Percentiles rank a stretch among this genome's conserved stretches.
These are phyloP conservation scores for Globodera ellingtonae DNA, from an alignment of 1,140 invertebrate species.

Conservation along the genomic window DNA sequence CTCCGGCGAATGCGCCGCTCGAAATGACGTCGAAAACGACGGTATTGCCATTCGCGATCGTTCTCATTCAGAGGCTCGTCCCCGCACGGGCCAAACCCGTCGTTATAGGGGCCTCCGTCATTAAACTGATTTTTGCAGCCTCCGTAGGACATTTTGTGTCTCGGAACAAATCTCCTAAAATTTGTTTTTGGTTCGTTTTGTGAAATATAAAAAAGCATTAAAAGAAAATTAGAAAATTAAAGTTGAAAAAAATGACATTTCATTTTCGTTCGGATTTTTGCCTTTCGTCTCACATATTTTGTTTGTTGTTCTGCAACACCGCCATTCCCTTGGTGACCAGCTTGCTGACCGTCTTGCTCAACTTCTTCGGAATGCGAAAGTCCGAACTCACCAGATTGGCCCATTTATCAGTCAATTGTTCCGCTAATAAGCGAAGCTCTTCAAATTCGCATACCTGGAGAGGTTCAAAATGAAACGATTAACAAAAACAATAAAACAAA, in stretches of 20 bases:
- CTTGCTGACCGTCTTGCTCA: background rate
- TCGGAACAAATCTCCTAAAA: background rate
- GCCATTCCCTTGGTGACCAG: background rate
- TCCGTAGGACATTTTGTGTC: background rate
- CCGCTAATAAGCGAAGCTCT: constrained; percentile 14
- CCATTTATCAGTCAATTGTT: constrained; percentile 30
- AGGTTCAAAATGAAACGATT: background rate
- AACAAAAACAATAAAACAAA: background rate
- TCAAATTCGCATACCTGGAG: constrained; percentile 8
- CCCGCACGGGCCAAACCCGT: background rate
- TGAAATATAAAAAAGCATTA: too few species aligned
- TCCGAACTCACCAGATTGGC: constrained; percentile 23
- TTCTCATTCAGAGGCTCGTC: background rate
- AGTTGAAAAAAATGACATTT: background rate
- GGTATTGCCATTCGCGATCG: constrained; percentile 6
- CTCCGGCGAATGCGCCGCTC: background rate
- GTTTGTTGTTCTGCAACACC: background rate
- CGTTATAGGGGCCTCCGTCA: background rate
- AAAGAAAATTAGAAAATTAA: too few species aligned
- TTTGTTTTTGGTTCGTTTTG: background rate
- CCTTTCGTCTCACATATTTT: background rate
- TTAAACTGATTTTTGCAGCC: background rate
- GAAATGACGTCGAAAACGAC: background rate
- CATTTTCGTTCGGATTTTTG: background rate
- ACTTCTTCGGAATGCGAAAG: constrained; percentile 28